A percentile compares a stretch with the other conserved stretches of the same genome.
These are phyloP conservation scores for Clusia tigrina DNA, from an alignment of 2,888 invertebrate species.

Conservation along the genomic window DNA sequence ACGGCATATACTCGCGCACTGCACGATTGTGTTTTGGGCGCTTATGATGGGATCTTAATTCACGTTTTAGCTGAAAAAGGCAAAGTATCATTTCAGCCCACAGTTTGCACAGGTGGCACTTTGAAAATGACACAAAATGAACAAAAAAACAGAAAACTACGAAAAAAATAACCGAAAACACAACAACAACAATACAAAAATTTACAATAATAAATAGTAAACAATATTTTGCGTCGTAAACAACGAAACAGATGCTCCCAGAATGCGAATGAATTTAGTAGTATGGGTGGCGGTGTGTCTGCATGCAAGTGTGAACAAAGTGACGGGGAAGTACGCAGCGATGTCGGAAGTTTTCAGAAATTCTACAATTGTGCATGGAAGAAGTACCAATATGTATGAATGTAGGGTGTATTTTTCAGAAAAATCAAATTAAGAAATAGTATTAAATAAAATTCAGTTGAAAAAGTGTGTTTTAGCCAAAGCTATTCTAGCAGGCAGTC, in stretches of 20 bases:
- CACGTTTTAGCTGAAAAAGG: conserved; percentile 12
- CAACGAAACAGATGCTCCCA: neutral
- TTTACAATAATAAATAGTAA: conserved; percentile 15
- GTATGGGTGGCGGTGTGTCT: too few relatives aligned
- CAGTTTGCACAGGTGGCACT: conserved; percentile 26
- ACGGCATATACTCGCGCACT: neutral
- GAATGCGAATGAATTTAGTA: too few relatives aligned
- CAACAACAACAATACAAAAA: neutral
- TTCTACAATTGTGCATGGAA: too few relatives aligned
- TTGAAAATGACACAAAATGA: conserved; percentile 11
- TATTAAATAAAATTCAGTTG: too few relatives aligned
- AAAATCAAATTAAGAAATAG: too few relatives aligned
- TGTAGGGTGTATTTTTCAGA: too few relatives aligned
- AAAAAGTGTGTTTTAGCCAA: too few relatives aligned
- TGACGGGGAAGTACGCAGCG: too few relatives aligned
- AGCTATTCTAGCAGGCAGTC: too few relatives aligned
- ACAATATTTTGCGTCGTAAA: conserved; percentile 9
- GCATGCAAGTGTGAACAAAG: too few relatives aligned
- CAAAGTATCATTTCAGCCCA: conserved; percentile 24
- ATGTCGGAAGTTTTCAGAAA: too few relatives aligned
- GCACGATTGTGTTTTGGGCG: neutral
- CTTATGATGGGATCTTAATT: neutral
- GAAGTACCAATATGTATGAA: too few relatives aligned
- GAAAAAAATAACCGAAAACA: conserved; percentile 10
- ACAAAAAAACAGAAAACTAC: neutral